These are phyloP conservation scores for Cheirogaleus medius DNA, from an alignment of 2,113 vertebrate species.

Conservation along the genomic window DNA sequence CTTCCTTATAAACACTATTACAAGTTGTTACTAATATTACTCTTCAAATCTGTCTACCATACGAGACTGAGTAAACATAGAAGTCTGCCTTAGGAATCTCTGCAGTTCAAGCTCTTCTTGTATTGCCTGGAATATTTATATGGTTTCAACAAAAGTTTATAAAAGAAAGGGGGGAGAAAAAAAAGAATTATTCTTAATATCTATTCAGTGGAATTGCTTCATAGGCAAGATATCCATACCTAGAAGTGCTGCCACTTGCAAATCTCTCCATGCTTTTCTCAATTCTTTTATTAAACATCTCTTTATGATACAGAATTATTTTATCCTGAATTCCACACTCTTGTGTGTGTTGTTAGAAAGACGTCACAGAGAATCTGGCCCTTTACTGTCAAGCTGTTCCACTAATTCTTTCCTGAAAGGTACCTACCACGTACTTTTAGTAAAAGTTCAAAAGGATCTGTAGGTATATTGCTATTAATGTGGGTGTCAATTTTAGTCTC, in stretches of 20 bases:
- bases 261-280: no score
- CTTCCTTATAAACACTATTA: background rate
- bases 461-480: background rate
- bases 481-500: background rate
- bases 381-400: background rate
- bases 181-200: background rate
- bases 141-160: constrained; percentile 15
- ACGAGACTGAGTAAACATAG: background rate
- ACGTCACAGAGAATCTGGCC: background rate
- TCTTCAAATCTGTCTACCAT: background rate
- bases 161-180: background rate
- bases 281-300: no score
- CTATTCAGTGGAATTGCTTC: background rate
- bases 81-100: background rate
- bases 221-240: background rate
- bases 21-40: background rate
- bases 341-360: background rate
- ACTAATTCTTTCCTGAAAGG: background rate
- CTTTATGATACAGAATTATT: background rate
- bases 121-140: background rate
- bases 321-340: background rate
- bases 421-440: no score
- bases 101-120: background rate
- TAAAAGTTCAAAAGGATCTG: background rate
- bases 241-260: no score